Evolutionary conservation across 2,113 vertebrate species (phyloP).

Genomic region (Damaliscus lunatus): DNA sequence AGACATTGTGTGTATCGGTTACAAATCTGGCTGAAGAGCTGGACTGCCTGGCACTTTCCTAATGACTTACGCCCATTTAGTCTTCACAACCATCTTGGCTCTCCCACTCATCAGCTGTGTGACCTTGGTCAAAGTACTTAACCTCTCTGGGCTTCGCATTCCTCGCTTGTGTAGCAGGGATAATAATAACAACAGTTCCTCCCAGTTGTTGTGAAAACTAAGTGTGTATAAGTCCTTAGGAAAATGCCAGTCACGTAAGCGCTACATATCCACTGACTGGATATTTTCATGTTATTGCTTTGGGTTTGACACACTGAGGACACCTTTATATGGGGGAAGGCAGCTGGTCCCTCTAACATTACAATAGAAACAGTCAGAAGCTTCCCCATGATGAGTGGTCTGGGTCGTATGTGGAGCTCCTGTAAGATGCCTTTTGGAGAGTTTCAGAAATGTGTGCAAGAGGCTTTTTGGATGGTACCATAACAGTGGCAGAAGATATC

Average conservation of each 20-base stretch:
- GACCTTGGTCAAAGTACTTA: neutral
- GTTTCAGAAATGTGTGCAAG: neutral
- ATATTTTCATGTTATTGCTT: neutral
- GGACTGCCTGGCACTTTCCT: neutral
- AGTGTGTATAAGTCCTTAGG: neutral
- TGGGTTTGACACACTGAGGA: neutral
- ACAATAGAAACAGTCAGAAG: neutral
- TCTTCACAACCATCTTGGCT: neutral
- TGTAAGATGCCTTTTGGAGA: neutral
- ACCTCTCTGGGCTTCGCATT: neutral
- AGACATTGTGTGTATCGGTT: neutral
- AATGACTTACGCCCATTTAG: neutral
- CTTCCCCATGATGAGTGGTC: neutral
- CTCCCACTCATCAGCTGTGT: neutral
- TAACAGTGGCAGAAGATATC: neutral
- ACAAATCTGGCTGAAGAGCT: neutral
- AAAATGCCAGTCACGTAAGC: neutral
- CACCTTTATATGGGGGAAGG: rapidly evolving
- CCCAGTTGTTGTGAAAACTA: neutral
- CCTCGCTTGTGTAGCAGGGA: neutral
- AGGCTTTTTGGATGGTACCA: neutral
- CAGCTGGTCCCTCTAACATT: neutral
- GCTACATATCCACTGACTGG: neutral
- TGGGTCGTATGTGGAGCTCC: neutral
- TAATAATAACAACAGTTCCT: neutral